Base-by-base conservation (phyloP, 2,888 invertebrate species). In the Resseliella maxima region DNA sequence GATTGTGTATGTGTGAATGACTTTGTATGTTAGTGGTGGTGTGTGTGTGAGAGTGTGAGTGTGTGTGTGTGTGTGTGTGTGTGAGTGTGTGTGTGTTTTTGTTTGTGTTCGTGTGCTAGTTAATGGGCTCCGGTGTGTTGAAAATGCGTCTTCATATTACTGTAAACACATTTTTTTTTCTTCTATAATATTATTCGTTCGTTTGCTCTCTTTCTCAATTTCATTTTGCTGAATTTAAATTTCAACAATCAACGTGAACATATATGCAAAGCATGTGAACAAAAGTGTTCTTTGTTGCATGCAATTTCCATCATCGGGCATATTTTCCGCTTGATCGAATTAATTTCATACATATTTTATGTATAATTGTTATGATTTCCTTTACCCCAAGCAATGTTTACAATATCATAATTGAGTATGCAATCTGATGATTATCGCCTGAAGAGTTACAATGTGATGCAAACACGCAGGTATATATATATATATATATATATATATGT, bases 351-450 rank as follows among this genome's bases (percentile, higher is more conserved):
- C 72, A 72, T 72, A 72, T 72, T 72, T 72, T 72, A 72, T 35
- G 35, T 72, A 72, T 72, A 72, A 72, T 72, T 72, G 72, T 72
- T 72, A 72, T 72, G 72, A 72, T 72, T 72, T 72, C 72, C 72
- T 72, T 72, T 41, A 31, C 35, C 35, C 72, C 72, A n/a, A 72
- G 72, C 27, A 72, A 27, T 72, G 72, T 72, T 72, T 72, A 72
- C 72, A 72, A 31, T 72, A 72, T 72, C 72, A 18, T 72, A 72
- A 72, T 72, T 72, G 72, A 72, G 72, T 72, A 72, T 72, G 15
- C 72, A 72, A 72, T 72, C 72, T 59, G 72, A 72, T 31, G 72
- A 72, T 31, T 72, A 12, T 27, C 59, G 27, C 59, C 59, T 5
- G 24, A 27, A 50, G 41, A 41, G 41, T 50, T 2, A 21, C 2